Evolutionary conservation across 2,797 vertebrate genomes (phyloP), one percentile per base, ranked within the genome.

Genomic region (Clarias fuscus): DNA sequence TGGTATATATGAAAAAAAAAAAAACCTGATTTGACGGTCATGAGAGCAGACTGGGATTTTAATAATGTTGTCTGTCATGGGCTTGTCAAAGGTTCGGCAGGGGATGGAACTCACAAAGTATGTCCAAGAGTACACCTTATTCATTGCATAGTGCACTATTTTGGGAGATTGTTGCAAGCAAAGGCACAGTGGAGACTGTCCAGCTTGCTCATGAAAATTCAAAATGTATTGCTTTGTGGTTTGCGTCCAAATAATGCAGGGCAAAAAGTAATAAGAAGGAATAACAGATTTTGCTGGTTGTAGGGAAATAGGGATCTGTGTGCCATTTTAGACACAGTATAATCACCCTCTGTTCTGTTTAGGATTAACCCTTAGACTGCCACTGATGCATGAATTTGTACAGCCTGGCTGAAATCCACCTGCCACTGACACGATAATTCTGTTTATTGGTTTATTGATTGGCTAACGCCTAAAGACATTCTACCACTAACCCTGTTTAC

Each of bases 191-290:
- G 48, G 73, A 61, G 11, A 40, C 22, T 22, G 76, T 62, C 76
- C 56, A 61, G 58, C 76, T 78, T 61, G 56, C 18, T 61, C 56
- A 78, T 61, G 27, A 76, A 76, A 58, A 78, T 78, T 17, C 76
- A 78, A 37, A 78, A 13, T 37, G 11, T 61, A 40, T 43, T 62
- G 20, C 58, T 79, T 40, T 62, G 14, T 61, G 30, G 30, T 58
- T 61, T 61, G 5, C 37, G 11, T 14, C 58, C 20, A 37, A 78
- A 24, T 24, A 59, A 13, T 61, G 10, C 30, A 61, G 58, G 18
- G 10, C 58, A 62, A 10, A 79, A 79, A 61, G 10, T 62, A 79
- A 48, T 48, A 20, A 79, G 53, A 61, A 20, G 7, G 22, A 77
- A 30, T 58, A 59, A 77, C 20, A 11, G 4, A 24, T 37, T 61